Base-by-base conservation (phyloP, 1,140 invertebrate species). In the Panagrolaimus sp. region DNA sequence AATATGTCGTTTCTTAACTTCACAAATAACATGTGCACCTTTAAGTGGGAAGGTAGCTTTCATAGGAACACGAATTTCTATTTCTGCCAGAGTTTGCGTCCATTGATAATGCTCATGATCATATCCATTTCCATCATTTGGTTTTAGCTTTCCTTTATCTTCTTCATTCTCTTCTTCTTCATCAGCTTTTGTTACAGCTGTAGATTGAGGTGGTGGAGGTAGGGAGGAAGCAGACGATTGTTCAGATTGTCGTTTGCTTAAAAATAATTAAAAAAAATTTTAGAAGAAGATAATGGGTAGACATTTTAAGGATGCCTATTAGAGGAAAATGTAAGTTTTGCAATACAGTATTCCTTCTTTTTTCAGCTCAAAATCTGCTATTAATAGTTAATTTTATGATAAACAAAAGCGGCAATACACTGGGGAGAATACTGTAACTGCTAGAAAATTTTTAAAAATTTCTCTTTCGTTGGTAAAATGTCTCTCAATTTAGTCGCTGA, bases 81-180 rank as follows among this genome's bases (percentile, higher is more conserved):
- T 84, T 87, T 99, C 96, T 81, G 89, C 88, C 62, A 98, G 86
- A 13, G 93, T 96, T 84, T 99, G 96, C 5, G 92, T 96, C 96
- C 96, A 99, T 77, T 87, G 88, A 82, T 98, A 99, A 20, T 57
- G 51, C 4, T 20, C 20, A 77, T 96, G 86, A 85, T 97, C 93
- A 83, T 91, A 93, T 7, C 96, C 96, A 86, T 99, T 98, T 47
- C 94, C 94, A 76, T 86, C 83, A 85, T 98, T 98, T 5, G 96
- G 96, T 83, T 90, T 90, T 8, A 98, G 42, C 67, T 77, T 77
- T 20, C 72, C 65, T 53, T 77, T 72, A n/a, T 74, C 64, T 64
- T 71, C 70, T 51, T 73, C 75, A 27, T 69, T 44, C 61, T 74
- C 68, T 42, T 69, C 45, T 46, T 67, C 51, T n/a, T 25, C 14